Evolutionary conservation across 2,797 vertebrate species (phyloP).

Genomic region (Lepilemur ruficaudatus): DNA sequence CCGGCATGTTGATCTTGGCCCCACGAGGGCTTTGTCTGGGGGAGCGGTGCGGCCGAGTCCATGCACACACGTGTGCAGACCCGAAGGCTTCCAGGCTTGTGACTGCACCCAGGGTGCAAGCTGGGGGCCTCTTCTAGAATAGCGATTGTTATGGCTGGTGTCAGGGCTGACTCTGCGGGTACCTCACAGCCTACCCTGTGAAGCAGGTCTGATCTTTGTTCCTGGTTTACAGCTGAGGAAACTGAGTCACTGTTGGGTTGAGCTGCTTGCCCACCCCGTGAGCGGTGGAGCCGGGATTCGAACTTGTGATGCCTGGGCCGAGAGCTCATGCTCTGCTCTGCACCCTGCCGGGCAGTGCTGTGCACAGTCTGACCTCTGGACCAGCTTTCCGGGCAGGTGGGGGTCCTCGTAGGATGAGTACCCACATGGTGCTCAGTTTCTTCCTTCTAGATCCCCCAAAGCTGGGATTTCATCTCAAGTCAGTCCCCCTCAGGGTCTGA

Average conservation of each 20-base stretch:
- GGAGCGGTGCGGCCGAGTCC: not conserved
- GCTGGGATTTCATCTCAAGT: not conserved
- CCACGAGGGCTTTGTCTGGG: not conserved
- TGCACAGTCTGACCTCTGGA: not conserved
- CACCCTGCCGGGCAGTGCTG: not conserved
- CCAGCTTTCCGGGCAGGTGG: rapidly evolving
- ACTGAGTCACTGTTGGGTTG: not conserved
- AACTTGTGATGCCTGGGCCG: not conserved
- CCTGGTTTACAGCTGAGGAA: not conserved
- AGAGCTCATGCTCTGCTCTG: rapidly evolving
- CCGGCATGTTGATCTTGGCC: not conserved
- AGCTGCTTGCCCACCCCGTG: not conserved
- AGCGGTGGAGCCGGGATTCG: not conserved
- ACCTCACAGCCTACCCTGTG: not conserved
- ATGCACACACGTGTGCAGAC: rapidly evolving
- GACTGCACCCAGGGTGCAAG: rapidly evolving
- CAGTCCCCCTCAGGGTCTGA: rapidly evolving
- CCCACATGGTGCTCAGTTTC: not conserved
- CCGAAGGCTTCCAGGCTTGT: not conserved
- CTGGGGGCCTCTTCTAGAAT: not conserved
- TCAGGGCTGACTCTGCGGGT: not conserved
- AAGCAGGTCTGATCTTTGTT: not conserved
- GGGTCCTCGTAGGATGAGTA: rapidly evolving
- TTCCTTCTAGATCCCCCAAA: not conserved
- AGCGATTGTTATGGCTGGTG: rapidly evolving